phyloP scores from a whole-genome alignment of 2,888 invertebrate genomes.

The Eugnorisma glareosa region DNA sequence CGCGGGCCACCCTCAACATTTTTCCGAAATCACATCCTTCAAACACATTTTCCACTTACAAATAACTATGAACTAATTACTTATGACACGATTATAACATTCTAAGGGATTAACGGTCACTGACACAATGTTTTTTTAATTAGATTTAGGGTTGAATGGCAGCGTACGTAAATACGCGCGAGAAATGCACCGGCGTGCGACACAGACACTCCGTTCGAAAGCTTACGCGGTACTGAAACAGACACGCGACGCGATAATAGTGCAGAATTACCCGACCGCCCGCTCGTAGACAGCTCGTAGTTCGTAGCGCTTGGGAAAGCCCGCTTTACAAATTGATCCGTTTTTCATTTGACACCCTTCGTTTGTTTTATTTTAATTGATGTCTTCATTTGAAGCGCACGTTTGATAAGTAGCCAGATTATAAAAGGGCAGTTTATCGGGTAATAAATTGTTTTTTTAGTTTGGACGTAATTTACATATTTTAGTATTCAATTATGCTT shows the following conservation, averaged over 20 bases:
- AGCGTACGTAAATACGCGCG: constrained; percentile 82
- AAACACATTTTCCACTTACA: constrained; percentile 80
- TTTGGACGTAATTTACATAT: constrained; percentile 36
- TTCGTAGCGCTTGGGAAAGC: constrained; percentile 77
- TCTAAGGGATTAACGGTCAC: constrained; percentile 75
- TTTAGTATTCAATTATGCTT: constrained; percentile 55
- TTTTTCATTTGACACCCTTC: constrained; percentile 66
- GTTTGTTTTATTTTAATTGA: constrained; percentile 54
- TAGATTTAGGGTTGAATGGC: constrained; percentile 82
- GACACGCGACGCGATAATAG: constrained; percentile 18
- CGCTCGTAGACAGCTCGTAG: constrained; percentile 72
- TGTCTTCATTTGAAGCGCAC: constrained; percentile 48
- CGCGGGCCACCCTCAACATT: constrained; percentile 85
- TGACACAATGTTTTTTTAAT: constrained; percentile 81
- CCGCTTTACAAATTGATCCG: constrained; percentile 79
- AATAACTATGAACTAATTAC: constrained; percentile 74
- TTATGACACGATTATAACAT: constrained; percentile 77
- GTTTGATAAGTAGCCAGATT: constrained; percentile 56
- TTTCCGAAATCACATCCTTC: constrained; percentile 85
- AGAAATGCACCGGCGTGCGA: constrained; percentile 58
- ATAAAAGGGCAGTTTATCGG: constrained; percentile 39
- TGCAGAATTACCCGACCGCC: constrained; percentile 60
- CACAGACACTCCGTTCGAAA: constrained; percentile 67
- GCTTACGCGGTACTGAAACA: constrained; percentile 81
- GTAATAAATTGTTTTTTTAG: constrained; percentile 41